A percentile compares a stretch with the other conserved stretches of the same genome.
Evolutionary conservation across 2,888 invertebrate genomes (phyloP).

Genomic region (Lasius platythorax): DNA sequence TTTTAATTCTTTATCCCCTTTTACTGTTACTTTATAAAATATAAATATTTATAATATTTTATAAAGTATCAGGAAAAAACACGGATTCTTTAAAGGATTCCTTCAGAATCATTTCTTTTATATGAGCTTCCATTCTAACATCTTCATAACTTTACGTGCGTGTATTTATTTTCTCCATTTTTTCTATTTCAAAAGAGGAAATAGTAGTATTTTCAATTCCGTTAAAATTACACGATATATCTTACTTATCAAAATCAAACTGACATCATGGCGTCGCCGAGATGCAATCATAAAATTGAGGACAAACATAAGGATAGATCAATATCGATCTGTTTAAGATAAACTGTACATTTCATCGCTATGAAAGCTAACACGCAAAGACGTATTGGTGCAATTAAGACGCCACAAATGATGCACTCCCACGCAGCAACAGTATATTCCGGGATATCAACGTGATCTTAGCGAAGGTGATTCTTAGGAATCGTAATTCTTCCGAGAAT

Average conservation of each 20-base stretch:
- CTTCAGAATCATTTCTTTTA: not conserved
- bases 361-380: not conserved
- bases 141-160: not conserved
- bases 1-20: not conserved
- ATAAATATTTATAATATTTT: not conserved
- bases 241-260: slow-evolving; percentile 2
- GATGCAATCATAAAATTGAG: slow-evolving; percentile 21
- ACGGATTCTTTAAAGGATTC: not conserved
- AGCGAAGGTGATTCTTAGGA: slow-evolving; percentile 39
- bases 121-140: not conserved
- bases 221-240: slow-evolving; percentile 13
- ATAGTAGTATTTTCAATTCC: not conserved
- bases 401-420: not conserved
- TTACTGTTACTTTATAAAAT: not conserved
- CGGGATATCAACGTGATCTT: slow-evolving; percentile 27
- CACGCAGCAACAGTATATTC: not conserved
- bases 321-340: not conserved
- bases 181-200: not conserved
- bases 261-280: not conserved
- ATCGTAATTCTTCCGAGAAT: slow-evolving; percentile 28
- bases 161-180: not conserved
- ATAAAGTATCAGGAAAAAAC: not conserved
- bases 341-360: not conserved
- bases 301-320: not conserved
- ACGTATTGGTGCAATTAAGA: slow-evolving; percentile 9